Percentiles rank a stretch among this genome's conserved stretches.
phyloP scores from a whole-genome alignment of 2,113 vertebrate genomes.

The Anarhynchus alexandrinus region DNA sequence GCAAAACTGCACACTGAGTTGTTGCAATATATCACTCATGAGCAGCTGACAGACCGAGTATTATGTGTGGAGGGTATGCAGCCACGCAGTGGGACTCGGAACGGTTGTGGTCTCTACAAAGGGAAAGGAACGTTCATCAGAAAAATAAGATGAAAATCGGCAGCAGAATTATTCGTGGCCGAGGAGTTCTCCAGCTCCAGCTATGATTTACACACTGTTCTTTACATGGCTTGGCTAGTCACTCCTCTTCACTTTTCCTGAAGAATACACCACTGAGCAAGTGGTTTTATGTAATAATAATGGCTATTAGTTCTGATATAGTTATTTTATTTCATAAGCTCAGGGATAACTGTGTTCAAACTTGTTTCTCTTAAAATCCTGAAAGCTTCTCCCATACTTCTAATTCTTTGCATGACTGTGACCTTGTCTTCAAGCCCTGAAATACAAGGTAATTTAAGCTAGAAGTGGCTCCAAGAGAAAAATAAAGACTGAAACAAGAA shows the following conservation, averaged over 20 bases:
- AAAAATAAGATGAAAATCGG: neutral
- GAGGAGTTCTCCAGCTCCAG: neutral
- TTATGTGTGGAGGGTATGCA: neutral
- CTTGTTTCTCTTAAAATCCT: neutral
- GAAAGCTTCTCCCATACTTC: neutral
- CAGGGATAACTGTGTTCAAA: neutral
- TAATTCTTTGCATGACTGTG: constrained; percentile 46
- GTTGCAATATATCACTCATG: neutral
- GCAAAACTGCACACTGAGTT: neutral
- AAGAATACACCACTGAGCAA: neutral
- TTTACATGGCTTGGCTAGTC: neutral
- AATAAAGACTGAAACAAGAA: neutral
- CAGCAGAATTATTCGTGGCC: neutral
- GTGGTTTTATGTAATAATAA: neutral
- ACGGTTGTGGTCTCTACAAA: neutral
- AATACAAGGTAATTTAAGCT: constrained; percentile 23
- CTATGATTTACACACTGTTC: neutral
- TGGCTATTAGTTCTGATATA: neutral
- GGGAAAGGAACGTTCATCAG: neutral
- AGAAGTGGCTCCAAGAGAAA: constrained; percentile 22
- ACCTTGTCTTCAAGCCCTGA: constrained; percentile 33
- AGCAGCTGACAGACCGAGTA: neutral
- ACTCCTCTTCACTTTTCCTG: neutral
- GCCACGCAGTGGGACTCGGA: rapidly evolving
- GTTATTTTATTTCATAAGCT: neutral